phyloP scores from a whole-genome alignment of 2,113 vertebrate genomes.

The Dasyprocta punctata region DNA sequence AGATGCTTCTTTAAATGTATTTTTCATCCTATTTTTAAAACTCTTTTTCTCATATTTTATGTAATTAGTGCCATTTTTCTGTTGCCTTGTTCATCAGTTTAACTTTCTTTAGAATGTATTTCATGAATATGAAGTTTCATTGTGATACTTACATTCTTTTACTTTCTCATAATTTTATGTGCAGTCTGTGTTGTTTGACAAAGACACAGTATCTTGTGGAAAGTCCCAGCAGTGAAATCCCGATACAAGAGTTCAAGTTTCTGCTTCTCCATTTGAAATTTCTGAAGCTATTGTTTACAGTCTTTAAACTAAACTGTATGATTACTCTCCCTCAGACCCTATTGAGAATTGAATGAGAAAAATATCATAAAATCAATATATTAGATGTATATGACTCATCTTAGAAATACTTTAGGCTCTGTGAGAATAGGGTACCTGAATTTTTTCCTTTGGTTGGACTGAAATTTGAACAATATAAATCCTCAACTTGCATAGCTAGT shows the following conservation, averaged over 20 bases:
- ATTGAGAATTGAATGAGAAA: neutral
- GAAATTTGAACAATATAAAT: neutral
- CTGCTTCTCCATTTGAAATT: neutral
- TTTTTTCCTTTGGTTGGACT: neutral
- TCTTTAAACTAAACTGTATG: neutral
- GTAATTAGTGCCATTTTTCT: neutral
- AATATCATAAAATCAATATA: neutral
- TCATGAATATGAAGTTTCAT: rapidly evolving
- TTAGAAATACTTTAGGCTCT: neutral
- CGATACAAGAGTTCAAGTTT: neutral
- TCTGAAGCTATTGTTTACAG: neutral
- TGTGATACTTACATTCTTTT: neutral
- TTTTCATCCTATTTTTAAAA: neutral
- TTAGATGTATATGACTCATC: neutral
- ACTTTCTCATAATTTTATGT: neutral
- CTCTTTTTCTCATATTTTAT: neutral
- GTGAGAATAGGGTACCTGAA: neutral
- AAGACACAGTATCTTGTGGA: neutral
- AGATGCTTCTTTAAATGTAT: neutral
- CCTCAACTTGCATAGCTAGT: neutral
- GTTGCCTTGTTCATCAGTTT: neutral
- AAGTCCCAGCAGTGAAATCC: neutral
- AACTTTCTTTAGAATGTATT: neutral
- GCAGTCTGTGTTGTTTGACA: neutral
- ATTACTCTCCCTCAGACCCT: neutral